Conservation (phyloP, 2,113 vertebrate genomes). For the Reinhardtius hippoglossoides region DNA sequence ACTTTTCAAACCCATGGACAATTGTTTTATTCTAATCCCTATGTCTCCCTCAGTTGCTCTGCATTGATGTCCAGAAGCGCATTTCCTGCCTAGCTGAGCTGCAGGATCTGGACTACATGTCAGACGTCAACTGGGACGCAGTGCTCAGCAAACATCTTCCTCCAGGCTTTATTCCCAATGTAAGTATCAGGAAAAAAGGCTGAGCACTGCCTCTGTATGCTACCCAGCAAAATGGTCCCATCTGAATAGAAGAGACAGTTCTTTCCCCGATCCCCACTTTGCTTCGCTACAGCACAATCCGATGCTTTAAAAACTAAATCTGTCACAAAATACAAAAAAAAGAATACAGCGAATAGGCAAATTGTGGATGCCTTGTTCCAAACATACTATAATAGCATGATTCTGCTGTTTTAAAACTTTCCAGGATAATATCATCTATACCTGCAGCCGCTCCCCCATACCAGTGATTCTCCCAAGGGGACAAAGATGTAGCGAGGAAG, state of each 20-base stretch:
- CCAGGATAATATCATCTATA: neutral
- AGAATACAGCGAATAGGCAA: neutral
- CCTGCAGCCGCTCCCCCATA: neutral
- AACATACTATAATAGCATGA: too few species aligned
- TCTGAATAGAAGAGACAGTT: neutral
- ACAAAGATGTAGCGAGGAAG: neutral
- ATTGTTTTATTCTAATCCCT: slow-evolving; percentile 27
- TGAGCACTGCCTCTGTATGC: neutral
- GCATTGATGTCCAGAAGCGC: slow-evolving; percentile 87
- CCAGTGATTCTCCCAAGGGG: neutral
- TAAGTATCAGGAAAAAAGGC: slow-evolving; percentile 74
- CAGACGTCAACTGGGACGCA: slow-evolving; percentile 92
- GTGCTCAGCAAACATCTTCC: slow-evolving; percentile 89
- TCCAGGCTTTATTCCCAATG: slow-evolving; percentile 92
- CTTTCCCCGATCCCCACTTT: too few species aligned
- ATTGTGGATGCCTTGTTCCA: neutral
- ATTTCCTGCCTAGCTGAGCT: slow-evolving; percentile 89
- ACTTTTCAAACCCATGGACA: slow-evolving; percentile 31
- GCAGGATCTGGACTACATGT: slow-evolving; percentile 87
- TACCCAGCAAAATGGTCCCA: slow-evolving; percentile 6
- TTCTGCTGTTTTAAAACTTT: too few species aligned
- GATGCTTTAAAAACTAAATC: too few species aligned
- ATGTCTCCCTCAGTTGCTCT: slow-evolving; percentile 86
- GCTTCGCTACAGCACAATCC: too few species aligned
- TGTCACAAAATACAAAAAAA: too few species aligned